Evolutionary conservation across 2,797 vertebrate genomes (phyloP).

Genomic region (Poeciliopsis paucimaculata): DNA sequence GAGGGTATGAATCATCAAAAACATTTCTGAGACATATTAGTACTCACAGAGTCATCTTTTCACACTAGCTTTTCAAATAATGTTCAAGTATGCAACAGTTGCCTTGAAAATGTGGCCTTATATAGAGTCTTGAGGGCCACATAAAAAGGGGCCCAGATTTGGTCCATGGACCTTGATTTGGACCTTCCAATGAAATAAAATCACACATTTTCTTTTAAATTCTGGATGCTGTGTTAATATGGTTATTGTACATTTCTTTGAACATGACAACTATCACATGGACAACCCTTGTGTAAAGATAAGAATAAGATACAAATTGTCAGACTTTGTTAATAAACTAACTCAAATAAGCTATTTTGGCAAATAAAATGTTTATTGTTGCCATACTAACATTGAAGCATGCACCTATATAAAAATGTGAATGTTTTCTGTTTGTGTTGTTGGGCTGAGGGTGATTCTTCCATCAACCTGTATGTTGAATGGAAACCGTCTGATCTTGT

Average conservation of each 20-base stretch:
- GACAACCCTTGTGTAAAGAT: background rate
- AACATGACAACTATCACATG: background rate
- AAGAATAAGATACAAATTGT: background rate
- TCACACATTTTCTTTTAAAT: background rate
- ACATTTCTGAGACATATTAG: background rate
- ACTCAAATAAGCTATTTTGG: background rate
- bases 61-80: no score
- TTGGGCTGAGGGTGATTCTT: conserved; percentile 46
- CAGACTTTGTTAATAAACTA: background rate
- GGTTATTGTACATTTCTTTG: background rate
- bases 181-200: background rate
- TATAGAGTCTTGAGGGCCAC: no score
- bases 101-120: no score
- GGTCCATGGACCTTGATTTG: no score
- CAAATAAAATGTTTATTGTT: background rate
- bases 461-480: conserved; percentile 48
- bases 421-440: conserved; percentile 19
- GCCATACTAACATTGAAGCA: background rate
- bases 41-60: background rate
- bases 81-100: no score
- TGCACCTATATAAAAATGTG: conserved; percentile 1
- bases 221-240: background rate
- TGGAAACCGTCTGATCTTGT: conserved; percentile 73
- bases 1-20: background rate
- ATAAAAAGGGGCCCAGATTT: no score